Conservation (phyloP, 2,888 invertebrate genomes). For the Aphodius granarius region DNA sequence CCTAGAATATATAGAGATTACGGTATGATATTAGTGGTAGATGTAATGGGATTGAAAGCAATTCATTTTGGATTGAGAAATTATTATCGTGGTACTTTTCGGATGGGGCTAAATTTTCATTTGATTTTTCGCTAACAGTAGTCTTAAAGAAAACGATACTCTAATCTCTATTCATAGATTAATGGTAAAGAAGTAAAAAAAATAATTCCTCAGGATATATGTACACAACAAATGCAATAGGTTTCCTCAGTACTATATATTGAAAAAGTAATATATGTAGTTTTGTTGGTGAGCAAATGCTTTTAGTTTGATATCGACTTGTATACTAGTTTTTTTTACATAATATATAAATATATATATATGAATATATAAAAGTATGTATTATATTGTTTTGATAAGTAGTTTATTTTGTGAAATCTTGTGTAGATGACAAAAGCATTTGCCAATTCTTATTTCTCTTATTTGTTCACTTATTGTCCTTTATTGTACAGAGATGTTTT, state of each 20-base stretch:
- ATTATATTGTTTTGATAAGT: constrained; percentile 23
- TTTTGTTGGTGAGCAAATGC: constrained; percentile 39
- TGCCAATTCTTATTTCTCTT: constrained; percentile 39
- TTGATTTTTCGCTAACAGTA: constrained; percentile 30
- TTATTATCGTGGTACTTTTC: constrained; percentile 27
- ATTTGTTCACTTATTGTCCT: constrained; percentile 33
- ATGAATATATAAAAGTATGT: constrained; percentile 16
- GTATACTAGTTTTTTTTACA: constrained; percentile 30
- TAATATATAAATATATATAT: constrained; percentile 19
- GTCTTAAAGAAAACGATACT: constrained; percentile 38
- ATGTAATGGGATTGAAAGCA: background rate
- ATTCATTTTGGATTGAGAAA: constrained; percentile 20
- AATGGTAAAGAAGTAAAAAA: constrained; percentile 28
- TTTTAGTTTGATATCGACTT: constrained; percentile 30
- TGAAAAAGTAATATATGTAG: constrained; percentile 36
- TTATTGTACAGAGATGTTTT: constrained; percentile 50
- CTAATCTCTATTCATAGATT: constrained; percentile 49
- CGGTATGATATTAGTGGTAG: constrained; percentile 36
- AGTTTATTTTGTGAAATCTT: constrained; percentile 25
- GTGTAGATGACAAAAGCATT: constrained; percentile 36
- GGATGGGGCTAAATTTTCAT: background rate
- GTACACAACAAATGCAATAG: constrained; percentile 50
- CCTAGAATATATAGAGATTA: constrained; percentile 46
- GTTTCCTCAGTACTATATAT: constrained; percentile 40
- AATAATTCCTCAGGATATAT: constrained; percentile 51